Base-by-base conservation (phyloP, 1,140 invertebrate species). In the Leptonema lineaticorne region DNA sequence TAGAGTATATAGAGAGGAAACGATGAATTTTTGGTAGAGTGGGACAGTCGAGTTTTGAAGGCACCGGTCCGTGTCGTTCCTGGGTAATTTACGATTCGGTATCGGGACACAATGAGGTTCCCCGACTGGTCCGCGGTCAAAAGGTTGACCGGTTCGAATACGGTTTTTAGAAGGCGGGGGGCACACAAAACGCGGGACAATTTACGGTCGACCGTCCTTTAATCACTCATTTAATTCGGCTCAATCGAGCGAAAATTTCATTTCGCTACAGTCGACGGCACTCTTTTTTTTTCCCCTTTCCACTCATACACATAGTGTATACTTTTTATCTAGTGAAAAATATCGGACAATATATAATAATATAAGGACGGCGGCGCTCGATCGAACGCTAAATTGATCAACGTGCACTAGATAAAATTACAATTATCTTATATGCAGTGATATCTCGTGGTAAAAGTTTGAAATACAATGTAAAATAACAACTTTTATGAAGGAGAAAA, bases 211-310 rank as follows among this genome's bases (percentile, higher is more conserved):
- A 22, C 50, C 50, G 50, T 53, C 20, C 50, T 24, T 53, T 53
- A 53, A 53, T 53, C 50, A 26, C 50, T 53, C 50, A 53, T 53
- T 53, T 53, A 22, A 53, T 53, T 53, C 50, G 22, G 22, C 9
- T 53, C 50, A 53, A 53, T 53, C 50, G 50, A 53, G 50, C 50
- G 50, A 53, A 53, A 53, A 53, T 53, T 53, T 53, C 50, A 53
- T 53, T 53, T 53, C n/a, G 50, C 11, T 20, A n/a, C 7, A 20
- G 7, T 14, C 46, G 46, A 24, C 50, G 50, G 50, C 50, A 18
- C 50, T 53, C 27, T 24, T n/a, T n/a, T n/a, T n/a, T n/a, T n/a
- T n/a, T n/a, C n/a, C n/a, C n/a, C n/a, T n/a, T n/a, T n/a, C n/a
- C n/a, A n/a, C n/a, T n/a, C n/a, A n/a, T n/a, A n/a, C n/a, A n/a